phyloP scores from a whole-genome alignment of 2,797 vertebrate genomes.

The Microhierax caerulescens region DNA sequence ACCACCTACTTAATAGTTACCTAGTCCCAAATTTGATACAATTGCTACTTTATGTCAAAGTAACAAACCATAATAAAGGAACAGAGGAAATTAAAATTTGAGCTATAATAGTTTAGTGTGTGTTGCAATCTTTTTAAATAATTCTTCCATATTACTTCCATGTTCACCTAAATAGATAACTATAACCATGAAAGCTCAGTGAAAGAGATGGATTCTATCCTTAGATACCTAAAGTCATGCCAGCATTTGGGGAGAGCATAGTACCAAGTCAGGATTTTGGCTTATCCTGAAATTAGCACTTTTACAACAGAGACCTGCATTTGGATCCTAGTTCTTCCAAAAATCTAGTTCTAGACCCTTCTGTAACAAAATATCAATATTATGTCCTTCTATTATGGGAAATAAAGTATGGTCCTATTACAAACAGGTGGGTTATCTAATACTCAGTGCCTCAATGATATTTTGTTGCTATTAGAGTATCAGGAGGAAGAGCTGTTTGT shows the following conservation, averaged over 20 bases:
- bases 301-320: not conserved
- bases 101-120: conserved; percentile 57
- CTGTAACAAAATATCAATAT: conserved; percentile 58
- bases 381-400: conserved; percentile 60
- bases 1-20: conserved; percentile 10
- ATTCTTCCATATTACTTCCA: not conserved
- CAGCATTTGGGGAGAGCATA: not conserved
- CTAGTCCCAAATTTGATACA: conserved; percentile 26
- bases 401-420: conserved; percentile 58
- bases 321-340: not conserved
- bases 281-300: not conserved
- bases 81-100: conserved; percentile 61
- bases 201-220: conserved; percentile 46
- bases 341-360: not conserved
- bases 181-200: conserved; percentile 57
- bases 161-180: conserved; percentile 52
- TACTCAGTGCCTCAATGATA: conserved; percentile 62
- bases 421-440: conserved; percentile 66
- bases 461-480: conserved; percentile 66
- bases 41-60: conserved; percentile 37
- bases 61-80: conserved; percentile 57
- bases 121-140: conserved; percentile 41
- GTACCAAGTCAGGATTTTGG: not conserved
- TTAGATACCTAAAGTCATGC: not conserved
- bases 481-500: conserved; percentile 26